Conservation (phyloP, 2,113 vertebrate genomes). For the Phylloscopus trochiloides region DNA sequence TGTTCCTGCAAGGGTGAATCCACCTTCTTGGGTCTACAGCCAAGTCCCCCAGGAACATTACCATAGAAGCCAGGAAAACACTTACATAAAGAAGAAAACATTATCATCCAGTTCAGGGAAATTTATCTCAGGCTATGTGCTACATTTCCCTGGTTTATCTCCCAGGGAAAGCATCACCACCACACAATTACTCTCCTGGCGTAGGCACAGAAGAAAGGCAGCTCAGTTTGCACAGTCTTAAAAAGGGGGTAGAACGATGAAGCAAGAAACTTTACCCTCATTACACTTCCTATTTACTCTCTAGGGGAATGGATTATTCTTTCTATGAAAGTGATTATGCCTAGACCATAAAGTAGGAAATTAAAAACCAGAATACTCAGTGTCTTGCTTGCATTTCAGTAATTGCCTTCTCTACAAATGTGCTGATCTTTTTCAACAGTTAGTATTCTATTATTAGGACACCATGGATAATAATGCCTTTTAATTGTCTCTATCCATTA, state of each 20-base stretch:
- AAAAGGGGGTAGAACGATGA: not conserved
- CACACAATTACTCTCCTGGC: not conserved
- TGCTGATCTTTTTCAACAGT: not conserved
- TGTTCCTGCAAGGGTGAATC: not conserved
- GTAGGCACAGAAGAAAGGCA: not conserved
- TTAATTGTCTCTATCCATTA: not conserved
- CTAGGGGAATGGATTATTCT: not conserved
- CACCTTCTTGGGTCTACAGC: not conserved
- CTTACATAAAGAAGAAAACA: not conserved
- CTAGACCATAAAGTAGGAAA: not conserved
- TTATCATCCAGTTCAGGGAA: not conserved
- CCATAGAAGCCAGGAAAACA: not conserved
- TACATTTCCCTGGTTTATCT: not conserved
- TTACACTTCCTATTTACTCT: not conserved
- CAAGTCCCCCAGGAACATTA: not conserved
- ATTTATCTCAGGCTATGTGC: not conserved
- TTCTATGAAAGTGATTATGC: not conserved
- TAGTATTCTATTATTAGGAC: not conserved
- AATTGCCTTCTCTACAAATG: not conserved
- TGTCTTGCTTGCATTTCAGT: not conserved
- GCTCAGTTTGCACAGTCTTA: not conserved
- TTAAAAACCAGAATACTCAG: not conserved
- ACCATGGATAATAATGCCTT: not conserved
- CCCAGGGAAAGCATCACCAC: not conserved
- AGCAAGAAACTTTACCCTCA: not conserved